These are phyloP conservation scores for Struthio camelus DNA, from an alignment of 2,113 vertebrate genomes.

Conservation along the genomic window DNA sequence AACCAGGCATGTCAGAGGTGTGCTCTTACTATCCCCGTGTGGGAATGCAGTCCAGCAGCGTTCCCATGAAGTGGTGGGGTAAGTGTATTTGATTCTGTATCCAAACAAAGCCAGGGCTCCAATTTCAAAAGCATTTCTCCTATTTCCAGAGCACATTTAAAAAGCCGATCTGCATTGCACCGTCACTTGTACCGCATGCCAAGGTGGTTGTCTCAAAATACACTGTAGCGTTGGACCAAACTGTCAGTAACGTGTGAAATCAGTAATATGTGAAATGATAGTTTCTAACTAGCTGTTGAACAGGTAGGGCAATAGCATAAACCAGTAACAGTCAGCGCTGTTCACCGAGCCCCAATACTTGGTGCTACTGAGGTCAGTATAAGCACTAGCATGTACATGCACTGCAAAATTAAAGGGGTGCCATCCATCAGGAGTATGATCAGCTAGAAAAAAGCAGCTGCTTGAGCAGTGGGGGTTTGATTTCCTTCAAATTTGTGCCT, in stretches of 20 bases:
- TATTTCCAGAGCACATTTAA: not conserved
- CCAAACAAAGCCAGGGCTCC: not conserved
- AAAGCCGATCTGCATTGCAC: fast-evolving
- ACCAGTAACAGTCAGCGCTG: not conserved
- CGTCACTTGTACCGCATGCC: not conserved
- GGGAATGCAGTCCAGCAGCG: not conserved
- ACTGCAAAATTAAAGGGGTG: not conserved
- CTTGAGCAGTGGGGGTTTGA: fast-evolving
- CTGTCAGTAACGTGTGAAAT: not conserved
- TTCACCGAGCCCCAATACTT: not conserved
- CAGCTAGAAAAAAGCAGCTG: not conserved
- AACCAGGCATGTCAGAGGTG: not conserved
- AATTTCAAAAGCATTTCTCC: not conserved
- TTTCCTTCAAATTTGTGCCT: not conserved
- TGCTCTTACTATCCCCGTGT: not conserved
- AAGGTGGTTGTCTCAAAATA: not conserved
- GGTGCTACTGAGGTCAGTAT: not conserved
- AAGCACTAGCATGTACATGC: not conserved
- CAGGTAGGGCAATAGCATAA: not conserved
- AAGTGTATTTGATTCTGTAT: fast-evolving
- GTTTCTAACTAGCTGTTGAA: not conserved
- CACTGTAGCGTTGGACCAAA: not conserved
- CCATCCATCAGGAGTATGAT: not conserved
- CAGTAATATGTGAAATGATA: not conserved
- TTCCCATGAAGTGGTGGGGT: not conserved